A percentile compares a stretch with the other conserved stretches of the same genome.
Conservation (phyloP, 2,888 invertebrate species). For the Scaptomyza tumidula region DNA sequence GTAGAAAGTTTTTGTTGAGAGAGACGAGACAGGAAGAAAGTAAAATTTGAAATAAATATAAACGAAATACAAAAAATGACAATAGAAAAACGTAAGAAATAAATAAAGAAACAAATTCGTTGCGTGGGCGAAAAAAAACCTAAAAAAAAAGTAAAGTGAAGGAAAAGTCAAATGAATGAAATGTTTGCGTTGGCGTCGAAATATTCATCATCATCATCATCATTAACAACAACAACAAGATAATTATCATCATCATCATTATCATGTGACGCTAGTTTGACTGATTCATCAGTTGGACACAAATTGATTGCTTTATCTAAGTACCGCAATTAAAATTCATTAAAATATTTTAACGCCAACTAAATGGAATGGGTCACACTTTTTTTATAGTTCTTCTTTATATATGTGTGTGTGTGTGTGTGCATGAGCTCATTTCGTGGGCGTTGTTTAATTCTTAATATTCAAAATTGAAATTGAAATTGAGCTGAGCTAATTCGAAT, state of each 20-base stretch:
- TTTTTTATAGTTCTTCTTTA: neutral
- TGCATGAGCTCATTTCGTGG: conserved; percentile 68
- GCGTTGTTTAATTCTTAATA: conserved; percentile 40
- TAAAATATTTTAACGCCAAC: conserved; percentile 50
- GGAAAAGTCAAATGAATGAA: conserved; percentile 47
- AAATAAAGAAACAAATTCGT: neutral
- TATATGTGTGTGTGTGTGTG: neutral
- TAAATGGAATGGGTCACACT: conserved; percentile 2
- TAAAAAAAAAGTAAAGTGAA: conserved; percentile 2
- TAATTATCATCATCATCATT: conserved; percentile 12
- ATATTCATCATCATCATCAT: conserved; percentile 26
- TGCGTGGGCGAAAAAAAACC: conserved; percentile 37
- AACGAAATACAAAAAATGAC: conserved; percentile 2
- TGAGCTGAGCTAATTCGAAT: conserved; percentile 16
- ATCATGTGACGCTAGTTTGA: conserved; percentile 25
- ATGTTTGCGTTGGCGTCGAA: conserved; percentile 33
- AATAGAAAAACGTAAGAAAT: conserved; percentile 11
- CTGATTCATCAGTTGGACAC: conserved; percentile 64
- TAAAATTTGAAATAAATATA: conserved; percentile 9
- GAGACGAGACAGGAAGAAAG: conserved; percentile 14
- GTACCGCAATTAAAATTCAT: conserved; percentile 73
- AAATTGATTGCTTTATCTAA: conserved; percentile 68
- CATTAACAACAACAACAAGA: conserved; percentile 13
- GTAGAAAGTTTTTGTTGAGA: conserved; percentile 28
- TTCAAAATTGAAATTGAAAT: conserved; percentile 10